These are phyloP conservation scores for Arge pagana DNA, from an alignment of 2,888 invertebrate species.

Conservation along the genomic window DNA sequence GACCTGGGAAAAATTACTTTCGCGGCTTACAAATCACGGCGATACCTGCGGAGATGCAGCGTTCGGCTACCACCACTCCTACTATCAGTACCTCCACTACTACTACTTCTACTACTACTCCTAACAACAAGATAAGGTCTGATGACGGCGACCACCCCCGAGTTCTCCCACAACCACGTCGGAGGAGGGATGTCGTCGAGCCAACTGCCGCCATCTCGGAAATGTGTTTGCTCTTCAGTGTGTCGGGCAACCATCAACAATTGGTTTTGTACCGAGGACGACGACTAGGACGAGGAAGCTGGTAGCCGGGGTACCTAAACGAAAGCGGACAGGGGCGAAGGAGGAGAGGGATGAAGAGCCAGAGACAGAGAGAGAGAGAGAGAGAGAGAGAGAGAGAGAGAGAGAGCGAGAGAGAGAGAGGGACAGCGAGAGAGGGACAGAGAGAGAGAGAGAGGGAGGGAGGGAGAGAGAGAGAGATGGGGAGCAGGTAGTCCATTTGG, in stretches of 20 bases:
- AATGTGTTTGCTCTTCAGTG: background rate
- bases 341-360: no score
- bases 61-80: no score
- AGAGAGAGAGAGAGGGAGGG: conserved; percentile 2
- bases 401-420: no score
- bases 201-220: background rate
- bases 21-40: no score
- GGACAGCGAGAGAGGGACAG: no score
- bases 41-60: no score
- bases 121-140: background rate
- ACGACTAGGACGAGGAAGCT: conserved; percentile 11
- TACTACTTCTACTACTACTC: conserved; percentile 2
- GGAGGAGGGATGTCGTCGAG: no score
- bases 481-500: conserved; percentile 25
- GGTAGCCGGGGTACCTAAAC: conserved; percentile 7
- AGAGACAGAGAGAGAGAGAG: no score
- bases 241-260: conserved; percentile 51
- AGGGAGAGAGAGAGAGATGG: conserved; percentile 10
- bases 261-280: conserved; percentile 27
- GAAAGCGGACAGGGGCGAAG: conserved; percentile 19
- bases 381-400: no score
- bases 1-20: no score
- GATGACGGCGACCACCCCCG: conserved; percentile 2
- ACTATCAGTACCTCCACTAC: no score
- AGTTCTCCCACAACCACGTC: conserved; percentile 4